Percentiles rank a stretch among this genome's conserved stretches.
phyloP scores from a whole-genome alignment of 2,797 vertebrate species.

The Melanotaenia pygmaea region DNA sequence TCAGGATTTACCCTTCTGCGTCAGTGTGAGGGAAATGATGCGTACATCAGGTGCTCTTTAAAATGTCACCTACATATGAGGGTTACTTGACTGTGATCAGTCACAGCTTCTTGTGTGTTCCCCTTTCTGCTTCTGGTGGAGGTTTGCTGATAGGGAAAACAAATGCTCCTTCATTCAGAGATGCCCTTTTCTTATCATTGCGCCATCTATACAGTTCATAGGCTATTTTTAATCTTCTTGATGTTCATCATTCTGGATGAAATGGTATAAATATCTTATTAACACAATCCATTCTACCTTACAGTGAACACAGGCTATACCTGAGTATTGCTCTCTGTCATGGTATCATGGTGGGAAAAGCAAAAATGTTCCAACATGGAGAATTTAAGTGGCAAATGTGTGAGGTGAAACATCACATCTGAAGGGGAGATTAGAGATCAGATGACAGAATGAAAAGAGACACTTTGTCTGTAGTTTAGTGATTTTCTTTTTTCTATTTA shows the following conservation, averaged over 20 bases:
- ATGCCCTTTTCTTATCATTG: background rate
- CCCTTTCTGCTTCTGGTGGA: background rate
- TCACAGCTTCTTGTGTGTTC: background rate
- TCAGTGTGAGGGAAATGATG: constrained; percentile 17
- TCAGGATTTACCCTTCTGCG: constrained; percentile 16
- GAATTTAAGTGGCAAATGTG: constrained; percentile 35
- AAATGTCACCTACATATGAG: background rate
- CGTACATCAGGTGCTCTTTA: background rate
- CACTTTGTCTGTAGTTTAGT: constrained; percentile 38
- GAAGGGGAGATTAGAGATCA: constrained; percentile 32
- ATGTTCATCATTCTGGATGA: background rate
- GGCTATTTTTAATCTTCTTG: background rate
- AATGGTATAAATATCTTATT: background rate
- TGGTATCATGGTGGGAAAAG: background rate
- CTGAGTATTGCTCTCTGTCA: no score
- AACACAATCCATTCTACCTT: background rate
- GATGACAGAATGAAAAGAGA: constrained; percentile 51
- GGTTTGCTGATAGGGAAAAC: background rate
- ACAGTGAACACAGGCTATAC: background rate
- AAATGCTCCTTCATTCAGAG: background rate
- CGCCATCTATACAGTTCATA: background rate
- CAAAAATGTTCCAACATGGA: constrained; percentile 8
- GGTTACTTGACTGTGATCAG: background rate
- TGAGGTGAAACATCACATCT: constrained; percentile 51
- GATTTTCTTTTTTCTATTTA: constrained; percentile 43